phyloP scores from a whole-genome alignment of 2,113 vertebrate genomes.

The Pungitius pungitius region DNA sequence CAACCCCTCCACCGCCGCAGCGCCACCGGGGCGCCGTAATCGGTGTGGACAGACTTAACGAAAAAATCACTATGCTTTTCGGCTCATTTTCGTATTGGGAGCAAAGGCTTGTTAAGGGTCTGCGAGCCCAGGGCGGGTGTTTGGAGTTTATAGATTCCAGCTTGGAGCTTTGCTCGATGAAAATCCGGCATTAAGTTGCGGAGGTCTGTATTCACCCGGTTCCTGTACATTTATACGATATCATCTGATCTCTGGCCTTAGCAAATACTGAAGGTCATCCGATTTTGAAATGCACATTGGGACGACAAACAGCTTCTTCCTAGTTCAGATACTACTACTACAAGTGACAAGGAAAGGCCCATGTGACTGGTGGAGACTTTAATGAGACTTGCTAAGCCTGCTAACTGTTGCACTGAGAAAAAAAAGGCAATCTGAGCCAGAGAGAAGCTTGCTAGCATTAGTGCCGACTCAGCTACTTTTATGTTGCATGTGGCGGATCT shows the following conservation, averaged over 20 bases:
- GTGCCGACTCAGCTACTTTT: background rate
- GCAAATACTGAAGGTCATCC: background rate
- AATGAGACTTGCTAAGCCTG: background rate
- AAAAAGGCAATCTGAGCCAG: background rate
- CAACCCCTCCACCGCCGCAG: conserved; percentile 23
- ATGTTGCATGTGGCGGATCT: background rate
- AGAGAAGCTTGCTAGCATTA: background rate
- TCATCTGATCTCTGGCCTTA: background rate
- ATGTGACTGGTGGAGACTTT: background rate
- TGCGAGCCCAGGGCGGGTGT: conserved; percentile 7
- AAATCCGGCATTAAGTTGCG: background rate
- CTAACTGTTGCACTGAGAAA: background rate
- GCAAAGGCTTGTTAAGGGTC: conserved; percentile 31
- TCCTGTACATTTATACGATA: background rate
- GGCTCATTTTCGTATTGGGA: conserved; percentile 49
- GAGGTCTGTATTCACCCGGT: background rate
- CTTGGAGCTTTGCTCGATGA: background rate
- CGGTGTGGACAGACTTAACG: conserved; percentile 58
- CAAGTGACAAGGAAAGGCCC: background rate
- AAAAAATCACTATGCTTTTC: conserved; percentile 57
- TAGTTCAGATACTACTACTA: too few species aligned
- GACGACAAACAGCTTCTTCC: background rate
- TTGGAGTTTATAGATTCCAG: conserved; percentile 18
- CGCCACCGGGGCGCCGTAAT: conserved; percentile 32
- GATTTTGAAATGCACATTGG: background rate